phyloP scores from a whole-genome alignment of 2,113 vertebrate species.

The Rhinichthys klamathensis region DNA sequence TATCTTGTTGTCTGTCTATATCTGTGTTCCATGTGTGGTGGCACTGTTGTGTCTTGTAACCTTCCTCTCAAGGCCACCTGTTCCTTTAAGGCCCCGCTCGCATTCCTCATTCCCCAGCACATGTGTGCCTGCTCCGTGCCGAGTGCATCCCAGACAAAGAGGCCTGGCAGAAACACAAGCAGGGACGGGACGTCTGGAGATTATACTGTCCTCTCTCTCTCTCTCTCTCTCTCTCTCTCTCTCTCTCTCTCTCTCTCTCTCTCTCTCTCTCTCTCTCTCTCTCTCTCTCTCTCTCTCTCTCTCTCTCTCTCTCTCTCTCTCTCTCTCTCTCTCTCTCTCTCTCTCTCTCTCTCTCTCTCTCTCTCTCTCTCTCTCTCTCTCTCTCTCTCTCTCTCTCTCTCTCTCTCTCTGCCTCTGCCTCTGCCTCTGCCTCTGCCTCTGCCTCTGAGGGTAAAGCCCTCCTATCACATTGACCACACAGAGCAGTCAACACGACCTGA shows the following conservation, averaged over 20 bases:
- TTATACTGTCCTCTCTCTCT: slow-evolving; percentile 26
- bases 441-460: not conserved
- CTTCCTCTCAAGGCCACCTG: slow-evolving; percentile 42
- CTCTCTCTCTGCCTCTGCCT: no score
- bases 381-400: no score
- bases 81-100: slow-evolving; percentile 46
- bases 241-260: no score
- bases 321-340: no score
- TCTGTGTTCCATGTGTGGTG: not conserved
- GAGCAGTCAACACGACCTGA: slow-evolving; percentile 15
- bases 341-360: no score
- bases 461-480: slow-evolving; percentile 30
- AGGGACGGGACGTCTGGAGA: not conserved
- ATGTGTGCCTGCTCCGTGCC: slow-evolving; percentile 4
- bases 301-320: no score
- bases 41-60: not conserved
- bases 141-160: not conserved
- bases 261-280: no score
- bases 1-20: not conserved
- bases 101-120: slow-evolving; percentile 37
- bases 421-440: no score
- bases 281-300: no score
- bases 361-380: no score
- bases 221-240: no score
- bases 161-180: slow-evolving; percentile 26